Base-by-base conservation (phyloP, 2,797 vertebrate species). In the Artibeus jamaicensis region DNA sequence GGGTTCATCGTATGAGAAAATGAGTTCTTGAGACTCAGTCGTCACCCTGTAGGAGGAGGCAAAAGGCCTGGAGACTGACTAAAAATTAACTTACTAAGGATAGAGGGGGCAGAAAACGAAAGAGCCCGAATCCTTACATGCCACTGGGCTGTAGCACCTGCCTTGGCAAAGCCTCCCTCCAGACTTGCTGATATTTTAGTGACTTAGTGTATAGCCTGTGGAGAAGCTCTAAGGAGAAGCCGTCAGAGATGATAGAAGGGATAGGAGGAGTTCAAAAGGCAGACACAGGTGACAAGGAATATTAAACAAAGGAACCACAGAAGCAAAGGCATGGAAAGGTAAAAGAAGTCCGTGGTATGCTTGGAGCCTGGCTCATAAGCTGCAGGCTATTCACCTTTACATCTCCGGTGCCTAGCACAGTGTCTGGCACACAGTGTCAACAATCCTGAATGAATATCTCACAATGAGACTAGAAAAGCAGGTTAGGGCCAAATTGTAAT, bases 231-330 rank as follows among this genome's bases (percentile, higher is more conserved):
- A 46, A 29, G 53, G 74, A 34, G 84, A 24, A 89, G 24, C 12
- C 39, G 21, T 85, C 42, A 84, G 7, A 32, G 57, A 70, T 46
- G 39, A 87, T 15, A 44, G 22, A 78, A 62, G 15, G 14, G 50
- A 6, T 5, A 57, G 22, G 55, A 79, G 71, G 62, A 67, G 34
- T 83, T 74, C 48, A 68, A 96, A 4, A n/a, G 19, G 39, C 82
- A 95, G 34, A 78, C 39, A 37, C 12, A 67, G 34, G 65, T 73
- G 32, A 90, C 83, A 53, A 22, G 42, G 22, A 82, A 87, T 78
- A 93, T 87, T 84, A 90, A 90, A 62, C 65, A 87, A 68, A 73
- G 95, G 68, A 86, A 78, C 14, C 44, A 37, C 6, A 77, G 59
- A 9, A 86, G 81, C 29, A 86, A 86, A 92, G 62, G 32, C 26